These are phyloP conservation scores for Aldrovandia affinis DNA, from an alignment of 2,797 vertebrate species.

Conservation along the genomic window DNA sequence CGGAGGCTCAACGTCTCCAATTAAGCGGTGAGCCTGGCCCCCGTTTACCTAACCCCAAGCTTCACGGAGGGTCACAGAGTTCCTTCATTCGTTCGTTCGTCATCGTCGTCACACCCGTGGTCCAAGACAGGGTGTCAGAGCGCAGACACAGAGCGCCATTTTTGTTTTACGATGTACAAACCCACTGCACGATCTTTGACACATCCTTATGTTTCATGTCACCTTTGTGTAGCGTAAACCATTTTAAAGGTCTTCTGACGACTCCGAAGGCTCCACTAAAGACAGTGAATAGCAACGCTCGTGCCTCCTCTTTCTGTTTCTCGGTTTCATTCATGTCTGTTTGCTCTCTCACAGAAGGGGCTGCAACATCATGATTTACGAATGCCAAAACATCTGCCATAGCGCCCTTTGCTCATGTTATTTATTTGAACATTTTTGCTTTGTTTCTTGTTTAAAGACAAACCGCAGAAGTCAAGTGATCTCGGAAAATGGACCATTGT, in stretches of 20 bases:
- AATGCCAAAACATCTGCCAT: conserved; percentile 50
- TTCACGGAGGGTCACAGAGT: conserved; percentile 48
- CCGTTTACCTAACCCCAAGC: conserved; percentile 54
- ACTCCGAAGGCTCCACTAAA: background rate
- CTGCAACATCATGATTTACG: conserved; percentile 57
- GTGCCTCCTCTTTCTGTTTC: conserved; percentile 38
- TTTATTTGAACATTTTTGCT: background rate
- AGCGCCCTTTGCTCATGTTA: background rate
- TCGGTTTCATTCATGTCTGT: conserved; percentile 26
- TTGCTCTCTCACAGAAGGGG: conserved; percentile 41
- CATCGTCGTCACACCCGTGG: conserved; percentile 38
- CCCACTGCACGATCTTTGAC: conserved; percentile 48
- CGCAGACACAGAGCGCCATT: background rate
- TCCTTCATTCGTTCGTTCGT: conserved; percentile 47
- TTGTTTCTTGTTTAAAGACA: conserved; percentile 1
- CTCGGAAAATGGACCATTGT: conserved; percentile 46
- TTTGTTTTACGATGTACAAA: background rate
- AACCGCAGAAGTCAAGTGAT: conserved; percentile 29
- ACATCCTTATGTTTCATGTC: conserved; percentile 59
- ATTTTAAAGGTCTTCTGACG: conserved; percentile 41
- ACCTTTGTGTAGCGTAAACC: conserved; percentile 29
- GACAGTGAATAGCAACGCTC: conserved; percentile 63
- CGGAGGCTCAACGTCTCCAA: conserved; percentile 37
- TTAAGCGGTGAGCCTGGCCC: conserved; percentile 48
- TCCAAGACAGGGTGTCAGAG: background rate